Evolutionary conservation across 2,113 vertebrate genomes (phyloP).

Genomic region (Xyliphius kryptos): DNA sequence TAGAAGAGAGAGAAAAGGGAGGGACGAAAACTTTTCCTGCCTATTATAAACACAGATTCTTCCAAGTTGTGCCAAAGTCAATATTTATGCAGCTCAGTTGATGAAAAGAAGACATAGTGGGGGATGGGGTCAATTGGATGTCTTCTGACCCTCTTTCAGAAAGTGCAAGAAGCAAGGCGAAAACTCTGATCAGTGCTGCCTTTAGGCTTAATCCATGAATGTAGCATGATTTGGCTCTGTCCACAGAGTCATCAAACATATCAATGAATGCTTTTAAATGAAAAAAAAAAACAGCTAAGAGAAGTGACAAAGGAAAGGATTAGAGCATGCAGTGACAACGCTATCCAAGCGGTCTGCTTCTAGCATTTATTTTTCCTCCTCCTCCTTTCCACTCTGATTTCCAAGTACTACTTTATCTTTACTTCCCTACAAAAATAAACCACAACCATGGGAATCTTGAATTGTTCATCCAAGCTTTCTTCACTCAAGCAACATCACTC

Average conservation of each 20-base stretch:
- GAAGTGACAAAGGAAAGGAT: conserved; percentile 23
- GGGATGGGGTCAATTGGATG: conserved; percentile 7
- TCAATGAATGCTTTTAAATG: conserved; percentile 6
- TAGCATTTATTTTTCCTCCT: conserved; percentile 19
- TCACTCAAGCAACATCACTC: conserved; percentile 14
- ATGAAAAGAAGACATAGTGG: conserved; percentile 31
- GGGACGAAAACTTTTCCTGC: conserved; percentile 1
- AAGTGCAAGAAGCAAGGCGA: not conserved
- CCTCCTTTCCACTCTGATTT: conserved; percentile 24
- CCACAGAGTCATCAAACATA: not conserved
- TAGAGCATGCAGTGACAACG: conserved; percentile 18
- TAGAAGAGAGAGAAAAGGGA: conserved; percentile 10
- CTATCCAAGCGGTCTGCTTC: conserved; percentile 25
- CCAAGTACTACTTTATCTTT: conserved; percentile 18
- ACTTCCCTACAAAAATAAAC: conserved; percentile 37
- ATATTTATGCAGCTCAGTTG: conserved; percentile 29
- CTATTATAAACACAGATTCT: conserved; percentile 24
- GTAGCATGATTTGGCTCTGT: conserved; percentile 4
- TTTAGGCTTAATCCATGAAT: conserved; percentile 4
- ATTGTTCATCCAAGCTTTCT: conserved; percentile 24
- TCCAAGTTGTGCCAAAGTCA: conserved; percentile 27
- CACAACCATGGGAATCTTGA: conserved; percentile 34
- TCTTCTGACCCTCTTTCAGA: conserved; percentile 26
- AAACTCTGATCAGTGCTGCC: conserved; percentile 6
- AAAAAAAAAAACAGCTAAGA: conserved; percentile 25